phyloP scores from a whole-genome alignment of 2,888 invertebrate species.

The Catocala nupta region DNA sequence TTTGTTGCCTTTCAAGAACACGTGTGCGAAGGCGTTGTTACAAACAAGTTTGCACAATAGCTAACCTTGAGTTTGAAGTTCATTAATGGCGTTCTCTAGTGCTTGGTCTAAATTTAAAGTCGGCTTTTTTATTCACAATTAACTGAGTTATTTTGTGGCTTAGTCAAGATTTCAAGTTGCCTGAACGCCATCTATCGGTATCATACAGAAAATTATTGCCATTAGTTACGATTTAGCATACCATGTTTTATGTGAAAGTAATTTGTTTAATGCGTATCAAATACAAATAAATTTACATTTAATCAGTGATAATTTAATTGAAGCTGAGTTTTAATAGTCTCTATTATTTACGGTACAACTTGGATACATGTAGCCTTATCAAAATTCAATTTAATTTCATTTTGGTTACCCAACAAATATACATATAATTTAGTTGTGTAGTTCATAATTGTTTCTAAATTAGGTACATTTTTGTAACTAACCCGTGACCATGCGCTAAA shows the following conservation, averaged over 20 bases:
- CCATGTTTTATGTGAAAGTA: slow-evolving; percentile 17
- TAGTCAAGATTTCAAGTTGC: slow-evolving; percentile 18
- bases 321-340: slow-evolving; percentile 9
- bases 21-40: slow-evolving; percentile 58
- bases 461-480: slow-evolving; percentile 3
- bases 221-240: slow-evolving; percentile 11
- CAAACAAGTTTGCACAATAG: slow-evolving; percentile 59
- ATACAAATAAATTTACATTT: slow-evolving; percentile 15
- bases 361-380: slow-evolving; percentile 5
- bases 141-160: slow-evolving; percentile 32
- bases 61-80: slow-evolving; percentile 61
- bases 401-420: slow-evolving; percentile 4
- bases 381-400: slow-evolving; percentile 14
- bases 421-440: slow-evolving; percentile 4
- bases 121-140: slow-evolving; percentile 31
- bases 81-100: slow-evolving; percentile 47
- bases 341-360: slow-evolving; percentile 17
- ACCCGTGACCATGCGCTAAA: not conserved
- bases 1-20: slow-evolving; percentile 59
- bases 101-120: slow-evolving; percentile 45
- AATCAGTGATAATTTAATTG: slow-evolving; percentile 15
- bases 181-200: slow-evolving; percentile 16
- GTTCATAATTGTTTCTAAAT: slow-evolving; percentile 9
- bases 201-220: not conserved
- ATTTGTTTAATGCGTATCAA: slow-evolving; percentile 15